Evolutionary conservation across 1,140 invertebrate species (phyloP).

Genomic region (Littorina saxatilis): DNA sequence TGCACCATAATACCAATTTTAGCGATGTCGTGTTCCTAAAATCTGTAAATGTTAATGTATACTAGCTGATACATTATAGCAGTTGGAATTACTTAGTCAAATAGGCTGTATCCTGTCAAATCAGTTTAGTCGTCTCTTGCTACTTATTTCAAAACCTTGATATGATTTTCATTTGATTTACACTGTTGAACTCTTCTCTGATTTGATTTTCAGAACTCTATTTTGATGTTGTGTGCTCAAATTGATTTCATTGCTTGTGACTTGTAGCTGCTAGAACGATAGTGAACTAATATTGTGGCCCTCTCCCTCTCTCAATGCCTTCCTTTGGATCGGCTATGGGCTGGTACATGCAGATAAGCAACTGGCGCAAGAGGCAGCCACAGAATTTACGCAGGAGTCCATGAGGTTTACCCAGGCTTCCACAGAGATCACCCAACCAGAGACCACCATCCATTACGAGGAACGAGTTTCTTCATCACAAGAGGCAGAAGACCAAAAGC

Average conservation of each 20-base stretch:
- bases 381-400: too few species aligned
- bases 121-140: too few species aligned
- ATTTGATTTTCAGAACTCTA: background rate
- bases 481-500: background rate
- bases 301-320: slow-evolving; percentile 56
- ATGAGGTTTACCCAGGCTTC: too few species aligned
- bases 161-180: too few species aligned
- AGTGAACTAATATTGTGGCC: slow-evolving; percentile 49
- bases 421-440: slow-evolving; percentile 4
- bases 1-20: too few species aligned
- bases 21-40: too few species aligned
- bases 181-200: too few species aligned
- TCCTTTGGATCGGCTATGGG: slow-evolving; percentile 51
- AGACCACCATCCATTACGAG: background rate
- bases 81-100: too few species aligned
- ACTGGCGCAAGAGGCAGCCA: slow-evolving; percentile 25
- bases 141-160: too few species aligned
- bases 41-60: too few species aligned
- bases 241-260: slow-evolving; percentile 16
- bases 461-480: background rate
- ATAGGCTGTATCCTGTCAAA: too few species aligned
- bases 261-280: background rate
- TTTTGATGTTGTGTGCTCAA: slow-evolving; percentile 23
- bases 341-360: slow-evolving; percentile 47
- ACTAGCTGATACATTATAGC: too few species aligned